Conservation (phyloP, 2,888 invertebrate genomes). For the Carcina quercana region DNA sequence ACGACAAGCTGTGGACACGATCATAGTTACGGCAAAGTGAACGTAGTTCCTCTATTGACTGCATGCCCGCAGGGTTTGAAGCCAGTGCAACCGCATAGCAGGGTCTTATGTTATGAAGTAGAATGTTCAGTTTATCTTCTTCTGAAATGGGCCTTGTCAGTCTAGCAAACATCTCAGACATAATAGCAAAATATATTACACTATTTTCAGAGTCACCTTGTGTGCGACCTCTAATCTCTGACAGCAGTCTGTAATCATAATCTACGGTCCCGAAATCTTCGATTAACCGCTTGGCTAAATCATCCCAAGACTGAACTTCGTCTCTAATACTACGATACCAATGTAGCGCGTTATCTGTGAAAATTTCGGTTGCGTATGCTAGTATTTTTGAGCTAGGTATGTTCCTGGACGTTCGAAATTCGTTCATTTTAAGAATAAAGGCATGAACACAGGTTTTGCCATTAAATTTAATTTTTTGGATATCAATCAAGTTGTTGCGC, state of each 20-base stretch:
- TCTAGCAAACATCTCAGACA: conserved; percentile 15
- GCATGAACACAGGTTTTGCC: conserved; percentile 10
- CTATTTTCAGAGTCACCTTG: conserved; percentile 7
- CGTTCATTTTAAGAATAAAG: conserved; percentile 8
- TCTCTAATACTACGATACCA: conserved; percentile 3
- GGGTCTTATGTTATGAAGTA: conserved; percentile 14
- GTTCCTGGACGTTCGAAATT: conserved; percentile 4
- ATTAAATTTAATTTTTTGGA: conserved; percentile 8
- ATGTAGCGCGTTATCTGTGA: conserved; percentile 5
- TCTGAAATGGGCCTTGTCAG: conserved; percentile 8
- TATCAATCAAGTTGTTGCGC: not conserved
- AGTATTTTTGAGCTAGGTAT: conserved; percentile 3
- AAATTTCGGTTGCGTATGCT: conserved; percentile 5
- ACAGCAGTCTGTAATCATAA: conserved; percentile 12
- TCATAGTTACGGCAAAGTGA: conserved; percentile 16
- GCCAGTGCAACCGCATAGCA: not conserved
- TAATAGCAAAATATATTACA: conserved; percentile 8
- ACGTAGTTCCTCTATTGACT: not conserved
- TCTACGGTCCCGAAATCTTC: conserved; percentile 10
- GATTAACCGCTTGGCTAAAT: not conserved
- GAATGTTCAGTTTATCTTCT: conserved; percentile 13
- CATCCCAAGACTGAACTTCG: not conserved
- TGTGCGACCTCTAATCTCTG: conserved; percentile 5
- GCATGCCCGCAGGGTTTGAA: not conserved
- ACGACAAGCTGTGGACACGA: conserved; percentile 4